Evolutionary conservation across 1,140 invertebrate genomes (phyloP), one percentile per base, ranked within the genome.

Genomic region (Colletes gigas): DNA sequence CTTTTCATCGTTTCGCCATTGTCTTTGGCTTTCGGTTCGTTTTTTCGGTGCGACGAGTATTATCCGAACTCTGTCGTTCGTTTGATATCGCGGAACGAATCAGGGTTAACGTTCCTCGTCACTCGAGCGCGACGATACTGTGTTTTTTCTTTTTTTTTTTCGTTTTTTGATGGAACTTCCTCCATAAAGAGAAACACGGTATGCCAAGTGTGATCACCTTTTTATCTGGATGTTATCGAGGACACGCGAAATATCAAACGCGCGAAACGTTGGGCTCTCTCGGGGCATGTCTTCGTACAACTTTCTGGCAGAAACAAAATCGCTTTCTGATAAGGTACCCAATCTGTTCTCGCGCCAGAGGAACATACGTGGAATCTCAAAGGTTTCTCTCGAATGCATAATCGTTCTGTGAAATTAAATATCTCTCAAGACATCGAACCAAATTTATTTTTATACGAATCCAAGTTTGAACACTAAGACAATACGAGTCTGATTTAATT

Each of bases 181-280:
- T n/a, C 39, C 9, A 54, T 9, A 50, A 67, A 67, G 54, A n/a
- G 10, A 19, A 76, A 76, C 52, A 19, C 15, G 74, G 69, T 59
- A 59, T 14, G 74, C 17, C 54, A 10, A 39, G 41, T 57, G 54
- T 6, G 66, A 77, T 77, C 66, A 57, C 15, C 21, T 50, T 77
- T 77, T 69, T 77, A 50, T 50, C 47, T 4, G 21, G 54, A 19
- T 19, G 65, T 50, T 77, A 69, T 59, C 74, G 54, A 14, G 54
- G 41, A 68, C 74, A 67, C 41, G 52, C 10, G 66, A 57, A 69
- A 68, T 59, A 69, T 77, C 66, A 77, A 69, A 77, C 54, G 65
- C 12, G 41, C 15, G 12, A 39, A 68, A 55, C 65, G 44, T 47
- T 21, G 15, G 14, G 12, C 12, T 59, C 74, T 59, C 74, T 17